These are phyloP conservation scores for Cinclus mexicanus DNA, from an alignment of 2,113 vertebrate genomes.

Conservation along the genomic window DNA sequence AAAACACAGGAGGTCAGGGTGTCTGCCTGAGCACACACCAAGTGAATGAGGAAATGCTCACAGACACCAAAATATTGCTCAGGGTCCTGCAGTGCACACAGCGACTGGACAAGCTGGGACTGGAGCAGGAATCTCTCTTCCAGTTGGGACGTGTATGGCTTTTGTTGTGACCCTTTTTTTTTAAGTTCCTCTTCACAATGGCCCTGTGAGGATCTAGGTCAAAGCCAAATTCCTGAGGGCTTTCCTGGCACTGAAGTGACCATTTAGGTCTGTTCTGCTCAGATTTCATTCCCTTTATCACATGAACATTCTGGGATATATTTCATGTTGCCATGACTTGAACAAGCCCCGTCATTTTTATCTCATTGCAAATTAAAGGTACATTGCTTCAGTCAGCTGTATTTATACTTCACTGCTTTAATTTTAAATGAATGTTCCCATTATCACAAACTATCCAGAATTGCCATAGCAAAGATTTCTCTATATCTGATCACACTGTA, in stretches of 20 bases:
- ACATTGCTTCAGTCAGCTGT: neutral
- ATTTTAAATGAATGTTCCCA: neutral
- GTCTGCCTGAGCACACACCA: neutral
- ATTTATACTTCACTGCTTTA: neutral
- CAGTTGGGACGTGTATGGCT: neutral
- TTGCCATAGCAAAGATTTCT: neutral
- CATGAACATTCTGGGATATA: neutral
- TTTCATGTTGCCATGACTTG: neutral
- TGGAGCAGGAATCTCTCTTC: neutral
- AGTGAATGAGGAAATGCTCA: neutral
- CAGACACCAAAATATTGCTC: neutral
- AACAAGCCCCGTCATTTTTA: neutral
- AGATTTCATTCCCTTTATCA: constrained; percentile 5
- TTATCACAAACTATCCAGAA: neutral
- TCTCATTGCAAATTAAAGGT: neutral
- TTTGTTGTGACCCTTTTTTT: neutral
- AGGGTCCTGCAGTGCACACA: neutral
- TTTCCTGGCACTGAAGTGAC: neutral
- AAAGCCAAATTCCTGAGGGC: constrained; percentile 9
- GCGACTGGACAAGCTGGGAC: neutral
- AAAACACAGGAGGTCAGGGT: neutral
- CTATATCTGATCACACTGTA: neutral
- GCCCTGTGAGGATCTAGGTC: neutral
- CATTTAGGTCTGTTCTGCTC: neutral
- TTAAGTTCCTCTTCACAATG: neutral